Percentiles rank a stretch among this genome's conserved stretches.
Evolutionary conservation across 92 coral and sea anemone genomes (phyloP).

Genomic region (Parazoanthus darwini): DNA sequence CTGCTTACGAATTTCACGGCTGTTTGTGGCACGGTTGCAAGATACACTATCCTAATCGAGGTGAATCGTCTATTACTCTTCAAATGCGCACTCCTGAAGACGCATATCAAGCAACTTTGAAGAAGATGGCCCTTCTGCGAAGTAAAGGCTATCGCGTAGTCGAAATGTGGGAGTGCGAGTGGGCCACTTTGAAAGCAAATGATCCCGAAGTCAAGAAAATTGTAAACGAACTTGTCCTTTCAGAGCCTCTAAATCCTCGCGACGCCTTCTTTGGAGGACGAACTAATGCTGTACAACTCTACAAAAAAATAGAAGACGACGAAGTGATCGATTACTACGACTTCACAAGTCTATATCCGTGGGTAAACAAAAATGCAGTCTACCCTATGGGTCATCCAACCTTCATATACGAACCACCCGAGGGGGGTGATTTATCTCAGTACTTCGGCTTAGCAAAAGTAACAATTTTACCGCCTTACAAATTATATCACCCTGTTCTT

Average conservation of each 20-base stretch:
- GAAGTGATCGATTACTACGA: not conserved
- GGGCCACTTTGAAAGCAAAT: not conserved
- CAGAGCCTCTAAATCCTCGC: not conserved
- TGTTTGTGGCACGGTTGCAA: conserved; percentile 12
- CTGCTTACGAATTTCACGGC: conserved; percentile 21
- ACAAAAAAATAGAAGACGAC: not conserved
- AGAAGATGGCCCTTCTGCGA: not conserved
- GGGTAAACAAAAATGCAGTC: no score
- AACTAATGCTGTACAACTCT: conserved; percentile 11
- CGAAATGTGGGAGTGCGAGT: not conserved
- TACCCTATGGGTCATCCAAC: not conserved
- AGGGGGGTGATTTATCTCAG: not conserved
- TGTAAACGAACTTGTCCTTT: not conserved
- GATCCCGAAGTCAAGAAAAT: not conserved
- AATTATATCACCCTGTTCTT: conserved; percentile 1
- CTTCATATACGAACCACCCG: conserved; percentile 6
- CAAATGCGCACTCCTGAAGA: no score
- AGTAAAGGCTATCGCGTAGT: not conserved
- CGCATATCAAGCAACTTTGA: no score
- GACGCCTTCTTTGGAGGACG: conserved; percentile 12
- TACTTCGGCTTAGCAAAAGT: not conserved
- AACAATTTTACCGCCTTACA: not conserved
- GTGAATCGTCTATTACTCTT: no score
- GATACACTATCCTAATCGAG: no score
- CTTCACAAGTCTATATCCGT: no score